These are phyloP conservation scores for Trissoscelio sp. DNA, from an alignment of 2,888 invertebrate genomes.

Conservation along the genomic window DNA sequence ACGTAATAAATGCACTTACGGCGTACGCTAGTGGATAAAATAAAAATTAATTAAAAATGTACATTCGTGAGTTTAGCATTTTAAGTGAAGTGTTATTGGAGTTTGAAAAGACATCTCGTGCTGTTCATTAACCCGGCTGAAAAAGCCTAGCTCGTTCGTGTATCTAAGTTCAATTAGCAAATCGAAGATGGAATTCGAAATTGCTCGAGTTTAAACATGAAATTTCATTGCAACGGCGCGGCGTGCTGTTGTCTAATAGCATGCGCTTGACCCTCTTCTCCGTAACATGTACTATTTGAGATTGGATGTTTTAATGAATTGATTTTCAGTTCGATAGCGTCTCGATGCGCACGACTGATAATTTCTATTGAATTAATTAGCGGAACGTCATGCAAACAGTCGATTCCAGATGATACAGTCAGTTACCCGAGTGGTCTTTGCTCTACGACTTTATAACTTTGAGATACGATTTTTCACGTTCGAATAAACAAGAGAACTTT, in stretches of 20 bases:
- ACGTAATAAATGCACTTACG: background rate
- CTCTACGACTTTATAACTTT: constrained; percentile 10
- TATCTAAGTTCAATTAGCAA: constrained; percentile 59
- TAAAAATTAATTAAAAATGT: constrained; percentile 28
- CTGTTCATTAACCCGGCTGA: constrained; percentile 16
- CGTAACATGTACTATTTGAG: constrained; percentile 35
- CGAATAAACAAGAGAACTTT: background rate
- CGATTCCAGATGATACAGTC: constrained; percentile 27
- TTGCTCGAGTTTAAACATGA: constrained; percentile 49
- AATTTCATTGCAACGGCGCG: constrained; percentile 45
- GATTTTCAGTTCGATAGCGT: constrained; percentile 55
- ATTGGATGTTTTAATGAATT: constrained; percentile 67
- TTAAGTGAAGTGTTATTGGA: constrained; percentile 43
- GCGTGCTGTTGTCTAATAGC: constrained; percentile 56
- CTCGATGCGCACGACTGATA: constrained; percentile 39
- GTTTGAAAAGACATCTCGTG: constrained; percentile 11
- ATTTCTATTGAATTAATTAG: constrained; percentile 56
- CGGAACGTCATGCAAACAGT: constrained; percentile 32
- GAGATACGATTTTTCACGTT: background rate
- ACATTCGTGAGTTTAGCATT: background rate
- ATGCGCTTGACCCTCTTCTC: constrained; percentile 46
- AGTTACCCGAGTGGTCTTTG: background rate
- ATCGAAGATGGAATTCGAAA: constrained; percentile 62
- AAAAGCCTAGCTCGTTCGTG: constrained; percentile 24
- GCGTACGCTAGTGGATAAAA: background rate